Evolutionary conservation across 2,797 vertebrate species (phyloP).

Genomic region (Molossus alvarezi): DNA sequence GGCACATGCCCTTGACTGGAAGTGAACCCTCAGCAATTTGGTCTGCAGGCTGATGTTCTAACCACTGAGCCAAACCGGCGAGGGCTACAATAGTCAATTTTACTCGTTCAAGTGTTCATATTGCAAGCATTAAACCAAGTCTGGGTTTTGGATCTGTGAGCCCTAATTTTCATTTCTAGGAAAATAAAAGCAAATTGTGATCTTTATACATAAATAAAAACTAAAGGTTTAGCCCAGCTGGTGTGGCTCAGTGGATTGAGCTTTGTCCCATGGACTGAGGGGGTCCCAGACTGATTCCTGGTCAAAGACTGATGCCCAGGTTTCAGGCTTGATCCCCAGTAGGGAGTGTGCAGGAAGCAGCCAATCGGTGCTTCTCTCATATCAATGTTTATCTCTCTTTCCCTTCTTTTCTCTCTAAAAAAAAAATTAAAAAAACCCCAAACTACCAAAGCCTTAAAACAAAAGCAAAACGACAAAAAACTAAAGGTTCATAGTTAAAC

Average conservation of each 20-base stretch:
- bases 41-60: background rate
- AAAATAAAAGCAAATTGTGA: background rate
- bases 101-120: background rate
- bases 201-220: background rate
- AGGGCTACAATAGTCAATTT: background rate
- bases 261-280: background rate
- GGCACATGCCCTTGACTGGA: background rate
- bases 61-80: background rate
- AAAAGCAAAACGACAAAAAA: background rate
- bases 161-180: background rate
- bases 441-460: no score
- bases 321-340: background rate
- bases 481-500: background rate
- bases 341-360: background rate
- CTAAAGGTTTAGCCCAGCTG: no score
- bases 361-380: background rate
- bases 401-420: background rate
- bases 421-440: background rate
- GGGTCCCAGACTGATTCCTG: background rate
- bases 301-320: background rate
- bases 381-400: background rate
- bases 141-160: background rate
- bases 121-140: background rate
- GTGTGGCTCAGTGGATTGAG: background rate
- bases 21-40: background rate